These are phyloP conservation scores for Brachystomella parvula DNA, from an alignment of 1,140 invertebrate species.

Conservation along the genomic window DNA sequence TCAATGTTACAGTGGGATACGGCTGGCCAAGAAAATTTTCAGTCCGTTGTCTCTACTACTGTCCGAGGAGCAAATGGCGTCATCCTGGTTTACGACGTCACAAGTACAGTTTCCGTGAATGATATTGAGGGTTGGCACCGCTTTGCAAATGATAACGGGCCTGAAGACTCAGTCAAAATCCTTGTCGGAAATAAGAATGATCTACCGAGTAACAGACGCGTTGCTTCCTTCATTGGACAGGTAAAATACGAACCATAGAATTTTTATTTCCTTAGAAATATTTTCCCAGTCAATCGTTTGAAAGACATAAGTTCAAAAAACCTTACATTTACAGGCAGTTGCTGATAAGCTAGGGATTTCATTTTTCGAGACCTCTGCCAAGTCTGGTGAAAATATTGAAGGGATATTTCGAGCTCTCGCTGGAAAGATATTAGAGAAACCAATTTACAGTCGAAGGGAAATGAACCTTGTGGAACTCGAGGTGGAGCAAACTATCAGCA, in stretches of 20 bases:
- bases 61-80: constrained; percentile 90
- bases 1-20: constrained; percentile 33
- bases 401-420: constrained; percentile 59
- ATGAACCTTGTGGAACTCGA: not conserved
- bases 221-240: constrained; percentile 42
- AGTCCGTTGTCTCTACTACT: constrained; percentile 87
- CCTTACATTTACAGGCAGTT: constrained; percentile 46
- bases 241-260: constrained; percentile 6
- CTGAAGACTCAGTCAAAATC: constrained; percentile 81
- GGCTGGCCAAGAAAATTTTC: constrained; percentile 75
- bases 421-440: constrained; percentile 39
- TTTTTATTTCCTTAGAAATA: not conserved
- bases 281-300: not conserved
- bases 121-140: constrained; percentile 80
- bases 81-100: constrained; percentile 84
- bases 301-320: not conserved
- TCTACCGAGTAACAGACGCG: constrained; percentile 40
- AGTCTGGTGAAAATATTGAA: constrained; percentile 68
- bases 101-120: constrained; percentile 76
- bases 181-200: constrained; percentile 63
- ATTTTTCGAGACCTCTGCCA: constrained; percentile 80
- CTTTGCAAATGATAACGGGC: constrained; percentile 76
- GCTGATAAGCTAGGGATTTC: constrained; percentile 72
- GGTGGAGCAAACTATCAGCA: not conserved
- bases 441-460: not conserved